Evolutionary conservation across 2,888 invertebrate genomes (phyloP), one percentile per base, ranked within the genome.

Genomic region (Entomobrya proxima): DNA sequence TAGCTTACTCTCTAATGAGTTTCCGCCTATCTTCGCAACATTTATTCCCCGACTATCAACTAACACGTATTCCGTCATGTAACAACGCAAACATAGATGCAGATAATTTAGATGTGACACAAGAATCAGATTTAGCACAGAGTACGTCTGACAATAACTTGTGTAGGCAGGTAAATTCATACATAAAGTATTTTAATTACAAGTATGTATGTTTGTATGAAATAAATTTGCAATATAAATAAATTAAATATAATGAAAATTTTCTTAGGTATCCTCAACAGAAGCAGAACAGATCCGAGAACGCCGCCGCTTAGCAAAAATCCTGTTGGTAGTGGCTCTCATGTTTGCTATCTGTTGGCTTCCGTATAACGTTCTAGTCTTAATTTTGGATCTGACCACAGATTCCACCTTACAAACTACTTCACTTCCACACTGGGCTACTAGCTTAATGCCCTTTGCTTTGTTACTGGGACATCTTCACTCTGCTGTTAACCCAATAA

Each of bases 301-400:
- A 90, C 92, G 96, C 79, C 94, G 95, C 91, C 93, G 95, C 47
- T 95, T 96, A 11, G 96, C 96, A 0, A 95, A 95, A 93, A 95
- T 96, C 88, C 93, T 96, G 21, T 92, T 96, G 0, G 93, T 95
- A 0, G 92, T 96, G 15, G 95, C 96, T 0, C 93, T 95, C 1
- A 93, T 96, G 27, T 96, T 96, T 91, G 95, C 95, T 0, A 91
- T 95, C 4, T 96, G 96, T 92, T 96, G 96, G 96, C 92, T 96
- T 61, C 96, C 96, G 0, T 95, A 95, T 92, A 95, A 95, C 91
- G 94, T 95, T 67, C 92, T 95, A 30, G 94, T 93, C 90, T 92
- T 95, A 18, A 92, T 95, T 75, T 92, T 94, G 6, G 96, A 96
- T 91, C 93, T 94, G 15, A 89, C 90, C 75, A 52, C 30, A 6